phyloP scores from a whole-genome alignment of 2,113 vertebrate genomes.

The Rissa tridactyla region DNA sequence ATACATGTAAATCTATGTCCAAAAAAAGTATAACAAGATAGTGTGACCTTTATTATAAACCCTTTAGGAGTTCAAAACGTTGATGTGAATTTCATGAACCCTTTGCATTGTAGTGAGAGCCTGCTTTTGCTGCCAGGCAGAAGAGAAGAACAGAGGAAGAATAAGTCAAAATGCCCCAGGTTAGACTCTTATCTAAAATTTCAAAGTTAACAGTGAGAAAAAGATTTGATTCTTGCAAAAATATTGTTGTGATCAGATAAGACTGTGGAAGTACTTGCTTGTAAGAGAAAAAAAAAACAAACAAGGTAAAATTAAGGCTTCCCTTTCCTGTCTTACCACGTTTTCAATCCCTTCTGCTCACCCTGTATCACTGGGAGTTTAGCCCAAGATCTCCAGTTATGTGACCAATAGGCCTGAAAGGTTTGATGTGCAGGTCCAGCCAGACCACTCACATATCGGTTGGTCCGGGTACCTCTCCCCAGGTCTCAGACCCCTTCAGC shows the following conservation, averaged over 20 bases:
- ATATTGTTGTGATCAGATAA: not conserved
- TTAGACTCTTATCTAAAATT: not conserved
- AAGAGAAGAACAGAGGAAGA: not conserved
- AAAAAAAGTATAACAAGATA: not conserved
- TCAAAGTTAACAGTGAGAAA: not conserved
- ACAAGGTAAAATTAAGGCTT: not conserved
- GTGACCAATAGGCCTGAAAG: not conserved
- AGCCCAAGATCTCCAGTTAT: not conserved
- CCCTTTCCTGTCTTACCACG: not conserved
- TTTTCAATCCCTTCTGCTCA: not conserved
- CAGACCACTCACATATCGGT: not conserved
- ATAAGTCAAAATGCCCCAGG: not conserved
- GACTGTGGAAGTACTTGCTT: not conserved
- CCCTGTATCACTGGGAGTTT: not conserved
- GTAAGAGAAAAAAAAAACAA: not conserved
- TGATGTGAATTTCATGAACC: not conserved
- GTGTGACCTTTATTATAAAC: not conserved
- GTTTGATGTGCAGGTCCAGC: not conserved
- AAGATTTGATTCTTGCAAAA: not conserved
- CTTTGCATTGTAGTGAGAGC: rapidly evolving
- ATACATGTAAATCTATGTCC: not conserved
- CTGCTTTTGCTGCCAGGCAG: not conserved
- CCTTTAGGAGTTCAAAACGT: not conserved
- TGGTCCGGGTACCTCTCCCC: not conserved
- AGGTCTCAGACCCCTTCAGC: not conserved